Evolutionary conservation across 2,888 invertebrate genomes (phyloP), one percentile per base, ranked within the genome.

Genomic region (Eucera pruinosa): DNA sequence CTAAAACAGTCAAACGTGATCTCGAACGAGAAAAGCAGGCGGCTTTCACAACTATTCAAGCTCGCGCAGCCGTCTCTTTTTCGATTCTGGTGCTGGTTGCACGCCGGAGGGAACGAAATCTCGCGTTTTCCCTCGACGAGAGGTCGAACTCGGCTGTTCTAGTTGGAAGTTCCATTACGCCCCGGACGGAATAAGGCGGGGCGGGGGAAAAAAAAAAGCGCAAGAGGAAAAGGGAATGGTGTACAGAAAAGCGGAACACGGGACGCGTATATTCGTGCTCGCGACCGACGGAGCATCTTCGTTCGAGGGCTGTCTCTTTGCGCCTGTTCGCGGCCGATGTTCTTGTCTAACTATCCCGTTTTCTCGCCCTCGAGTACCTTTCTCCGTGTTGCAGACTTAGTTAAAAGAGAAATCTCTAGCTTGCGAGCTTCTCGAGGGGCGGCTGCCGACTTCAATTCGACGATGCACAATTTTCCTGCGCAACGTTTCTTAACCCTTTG

Each of bases 121-220:
- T 54, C 55, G 36, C 25, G 47, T 43, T 73, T 58, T 57, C 62
- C 30, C 62, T 27, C 41, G 55, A 57, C 58, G 52, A 67, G 27
- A 78, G 78, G 48, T 72, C 79, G 62, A 72, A 47, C 48, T 79
- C 65, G 55, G 61, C 30, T 45, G 64, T 65, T 41, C 61, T 36
- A 30, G 62, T 73, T 48, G 64, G 45, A 79, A 70, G 47, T 70
- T 62, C 70, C 75, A 80, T 80, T 80, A 70, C 75, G 52, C 57
- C 48, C 43, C 41, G 47, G 33, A 54, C 48, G 50, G 66, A 69
- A 80, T 25, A 61, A 64, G 48, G 67, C 50, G 36, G 47, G 58
- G 47, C 36, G 39, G 55, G n/a, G n/a, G n/a, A n/a, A n/a, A 33
- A 36, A 27, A 50, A 43, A 43, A 30, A 41, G 52, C 3, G 52